These are phyloP conservation scores for Corydoras maculifer DNA, from an alignment of 2,113 vertebrate genomes.

Conservation along the genomic window DNA sequence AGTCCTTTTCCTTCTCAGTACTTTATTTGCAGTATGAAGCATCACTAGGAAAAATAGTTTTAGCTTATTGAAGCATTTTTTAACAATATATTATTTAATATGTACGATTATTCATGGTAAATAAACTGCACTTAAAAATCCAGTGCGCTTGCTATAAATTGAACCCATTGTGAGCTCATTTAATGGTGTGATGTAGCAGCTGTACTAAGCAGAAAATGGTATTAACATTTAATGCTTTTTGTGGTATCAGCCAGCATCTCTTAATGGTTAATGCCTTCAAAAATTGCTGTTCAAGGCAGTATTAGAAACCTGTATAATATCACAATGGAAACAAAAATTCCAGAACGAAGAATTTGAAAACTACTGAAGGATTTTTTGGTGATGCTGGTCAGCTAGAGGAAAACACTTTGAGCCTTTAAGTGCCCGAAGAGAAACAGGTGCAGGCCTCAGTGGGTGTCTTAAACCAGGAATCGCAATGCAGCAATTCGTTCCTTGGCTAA, in stretches of 20 bases:
- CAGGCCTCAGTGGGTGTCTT: constrained; percentile 38
- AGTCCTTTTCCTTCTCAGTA: constrained; percentile 2
- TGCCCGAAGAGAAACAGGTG: constrained; percentile 44
- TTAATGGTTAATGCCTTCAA: constrained; percentile 14
- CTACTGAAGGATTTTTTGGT: neutral
- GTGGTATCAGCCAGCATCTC: neutral
- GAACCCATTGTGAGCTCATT: constrained; percentile 41
- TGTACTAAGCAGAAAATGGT: constrained; percentile 17
- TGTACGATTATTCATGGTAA: neutral
- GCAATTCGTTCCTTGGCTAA: constrained; percentile 31
- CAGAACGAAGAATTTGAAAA: constrained; percentile 19
- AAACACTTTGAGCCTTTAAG: constrained; percentile 11
- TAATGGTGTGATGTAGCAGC: constrained; percentile 23
- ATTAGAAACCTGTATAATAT: neutral
- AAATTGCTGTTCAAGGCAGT: neutral
- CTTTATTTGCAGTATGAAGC: constrained; percentile 20
- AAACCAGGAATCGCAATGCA: constrained; percentile 37
- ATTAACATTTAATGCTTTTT: constrained; percentile 36
- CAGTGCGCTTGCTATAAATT: constrained; percentile 34
- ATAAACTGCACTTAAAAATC: constrained; percentile 9
- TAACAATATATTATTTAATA: neutral
- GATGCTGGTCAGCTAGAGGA: constrained; percentile 9
- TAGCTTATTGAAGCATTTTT: neutral
- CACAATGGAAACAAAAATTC: neutral
- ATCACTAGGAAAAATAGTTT: neutral